Evolutionary conservation across 2,888 invertebrate species (phyloP).

Genomic region (Lasius fuliginosus): DNA sequence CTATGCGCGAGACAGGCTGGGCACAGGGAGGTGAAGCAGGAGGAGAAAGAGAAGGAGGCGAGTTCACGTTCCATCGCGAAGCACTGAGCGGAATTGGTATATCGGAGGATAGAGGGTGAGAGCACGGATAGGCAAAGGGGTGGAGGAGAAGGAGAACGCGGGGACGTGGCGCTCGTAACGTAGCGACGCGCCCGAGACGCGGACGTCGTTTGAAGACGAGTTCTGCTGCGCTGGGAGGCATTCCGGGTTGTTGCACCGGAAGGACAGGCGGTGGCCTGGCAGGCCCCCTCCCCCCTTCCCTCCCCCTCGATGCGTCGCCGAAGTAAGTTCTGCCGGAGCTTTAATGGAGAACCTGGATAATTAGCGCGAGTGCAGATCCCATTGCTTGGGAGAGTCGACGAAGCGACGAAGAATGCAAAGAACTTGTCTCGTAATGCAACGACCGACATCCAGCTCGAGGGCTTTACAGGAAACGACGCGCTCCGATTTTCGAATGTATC

Average conservation of each 20-base stretch:
- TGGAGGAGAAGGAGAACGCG: constrained; percentile 26
- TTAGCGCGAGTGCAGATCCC: constrained; percentile 58
- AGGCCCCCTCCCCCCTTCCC: not conserved
- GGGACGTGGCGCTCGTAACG: constrained; percentile 61
- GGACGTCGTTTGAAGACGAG: constrained; percentile 66
- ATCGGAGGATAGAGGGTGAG: constrained; percentile 65
- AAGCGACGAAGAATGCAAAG: constrained; percentile 54
- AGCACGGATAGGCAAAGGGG: constrained; percentile 47
- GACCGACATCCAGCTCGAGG: constrained; percentile 31
- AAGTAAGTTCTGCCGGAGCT: constrained; percentile 50
- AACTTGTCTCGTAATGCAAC: constrained; percentile 48
- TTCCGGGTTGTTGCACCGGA: constrained; percentile 72
- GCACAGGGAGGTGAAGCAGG: constrained; percentile 2
- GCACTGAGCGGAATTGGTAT: constrained; percentile 70
- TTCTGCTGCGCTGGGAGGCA: constrained; percentile 63
- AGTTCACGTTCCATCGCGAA: constrained; percentile 74
- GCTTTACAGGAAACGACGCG: constrained; percentile 1
- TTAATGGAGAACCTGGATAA: constrained; percentile 55
- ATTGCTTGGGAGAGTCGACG: constrained; percentile 11
- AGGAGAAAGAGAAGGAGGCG: constrained; percentile 50
- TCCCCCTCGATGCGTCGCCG: constrained; percentile 38
- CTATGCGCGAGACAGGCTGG: constrained; percentile 52
- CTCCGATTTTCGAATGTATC: constrained; percentile 9
- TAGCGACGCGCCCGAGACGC: constrained; percentile 69
- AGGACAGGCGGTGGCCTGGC: constrained; percentile 58